Conservation (phyloP, 2,888 invertebrate genomes). For the Pseudanteris insignis region DNA sequence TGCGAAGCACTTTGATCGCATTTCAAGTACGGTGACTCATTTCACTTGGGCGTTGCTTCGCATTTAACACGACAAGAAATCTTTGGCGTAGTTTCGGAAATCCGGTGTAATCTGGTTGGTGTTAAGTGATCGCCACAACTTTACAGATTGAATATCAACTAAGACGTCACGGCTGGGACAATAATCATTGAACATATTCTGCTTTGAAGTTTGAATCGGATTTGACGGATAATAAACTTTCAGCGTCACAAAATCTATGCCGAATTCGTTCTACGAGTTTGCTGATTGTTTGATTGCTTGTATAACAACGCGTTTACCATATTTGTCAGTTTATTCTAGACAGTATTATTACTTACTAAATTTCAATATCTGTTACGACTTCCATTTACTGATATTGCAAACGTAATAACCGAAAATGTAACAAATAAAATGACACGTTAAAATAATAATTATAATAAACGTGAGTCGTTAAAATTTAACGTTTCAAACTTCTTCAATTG, state of each 20-base stretch:
- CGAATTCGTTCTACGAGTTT: constrained; percentile 1
- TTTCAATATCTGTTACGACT: no score
- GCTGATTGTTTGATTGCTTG: constrained; percentile 8
- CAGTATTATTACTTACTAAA: no score
- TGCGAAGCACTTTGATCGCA: constrained; percentile 11
- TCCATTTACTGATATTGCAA: no score
- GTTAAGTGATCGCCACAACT: constrained; percentile 40
- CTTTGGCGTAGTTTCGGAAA: constrained; percentile 30
- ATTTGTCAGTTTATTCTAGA: no score
- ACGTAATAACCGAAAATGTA: no score
- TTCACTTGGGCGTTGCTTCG: constrained; percentile 21
- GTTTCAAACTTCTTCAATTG: no score
- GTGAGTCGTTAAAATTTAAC: no score
- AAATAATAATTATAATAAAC: no score
- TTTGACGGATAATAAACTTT: constrained; percentile 17
- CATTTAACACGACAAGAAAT: constrained; percentile 32
- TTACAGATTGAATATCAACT: constrained; percentile 41
- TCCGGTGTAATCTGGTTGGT: constrained; percentile 30
- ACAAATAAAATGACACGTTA: no score
- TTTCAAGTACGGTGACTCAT: constrained; percentile 18
- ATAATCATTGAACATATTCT: constrained; percentile 33
- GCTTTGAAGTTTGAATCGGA: constrained; percentile 23
- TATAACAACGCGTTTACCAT: no score
- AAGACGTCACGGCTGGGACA: constrained; percentile 27
- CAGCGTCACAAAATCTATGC: not conserved